A percentile compares a stretch with the other conserved stretches of the same genome.
Conservation (phyloP, 1,140 invertebrate genomes). For the Drosophila varians region DNA sequence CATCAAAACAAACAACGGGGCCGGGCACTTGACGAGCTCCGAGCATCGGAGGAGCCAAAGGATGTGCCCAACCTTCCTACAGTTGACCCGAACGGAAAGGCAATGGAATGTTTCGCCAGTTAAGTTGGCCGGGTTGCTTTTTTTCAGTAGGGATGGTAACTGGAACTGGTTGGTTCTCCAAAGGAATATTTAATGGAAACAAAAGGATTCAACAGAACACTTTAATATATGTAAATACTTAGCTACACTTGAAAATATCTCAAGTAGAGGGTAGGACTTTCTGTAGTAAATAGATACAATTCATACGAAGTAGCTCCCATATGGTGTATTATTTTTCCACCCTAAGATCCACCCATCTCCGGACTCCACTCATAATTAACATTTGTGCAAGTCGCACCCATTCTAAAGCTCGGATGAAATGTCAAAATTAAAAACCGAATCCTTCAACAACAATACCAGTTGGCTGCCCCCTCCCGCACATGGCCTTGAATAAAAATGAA, state of each 20-base stretch:
- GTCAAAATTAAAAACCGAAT: conserved; percentile 49
- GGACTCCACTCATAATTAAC: not conserved
- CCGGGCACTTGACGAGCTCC: conserved; percentile 55
- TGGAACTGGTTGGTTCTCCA: conserved; percentile 9
- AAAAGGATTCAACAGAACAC: too few relatives aligned
- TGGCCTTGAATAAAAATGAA: conserved; percentile 51
- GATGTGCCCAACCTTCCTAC: not conserved
- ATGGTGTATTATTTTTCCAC: not conserved
- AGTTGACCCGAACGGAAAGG: conserved; percentile 10
- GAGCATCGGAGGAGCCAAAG: conserved; percentile 13
- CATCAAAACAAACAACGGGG: conserved; percentile 66
- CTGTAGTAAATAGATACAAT: too few relatives aligned
- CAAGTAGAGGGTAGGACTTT: too few relatives aligned
- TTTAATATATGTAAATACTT: too few relatives aligned
- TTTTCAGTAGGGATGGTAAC: not conserved
- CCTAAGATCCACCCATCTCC: not conserved
- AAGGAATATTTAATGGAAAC: not conserved
- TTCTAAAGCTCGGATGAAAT: conserved; percentile 41
- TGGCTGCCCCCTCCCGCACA: conserved; percentile 12
- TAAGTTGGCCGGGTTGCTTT: not conserved
- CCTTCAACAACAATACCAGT: conserved; percentile 3
- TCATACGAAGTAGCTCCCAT: too few relatives aligned
- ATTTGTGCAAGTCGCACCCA: not conserved
- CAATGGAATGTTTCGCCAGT: conserved; percentile 8
- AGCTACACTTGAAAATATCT: too few relatives aligned